These are phyloP conservation scores for Holacanthus passer DNA, from an alignment of 2,113 vertebrate genomes.

Conservation along the genomic window DNA sequence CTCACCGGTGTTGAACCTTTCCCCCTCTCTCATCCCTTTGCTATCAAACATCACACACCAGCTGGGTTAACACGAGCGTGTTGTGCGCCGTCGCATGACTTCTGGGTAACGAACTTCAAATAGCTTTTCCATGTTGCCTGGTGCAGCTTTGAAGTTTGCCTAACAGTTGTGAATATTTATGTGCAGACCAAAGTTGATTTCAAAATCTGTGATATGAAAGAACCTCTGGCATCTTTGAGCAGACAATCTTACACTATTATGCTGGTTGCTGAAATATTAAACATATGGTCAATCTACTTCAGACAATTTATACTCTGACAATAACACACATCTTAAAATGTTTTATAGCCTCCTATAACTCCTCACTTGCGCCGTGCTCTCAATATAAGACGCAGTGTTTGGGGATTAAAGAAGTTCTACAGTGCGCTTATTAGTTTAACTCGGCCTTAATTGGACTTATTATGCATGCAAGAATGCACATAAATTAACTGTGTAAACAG, in stretches of 20 bases:
- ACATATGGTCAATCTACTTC: background rate
- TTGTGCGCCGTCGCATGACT: constrained; percentile 21
- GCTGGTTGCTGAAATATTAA: background rate
- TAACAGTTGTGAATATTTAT: constrained; percentile 59
- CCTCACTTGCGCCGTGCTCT: background rate
- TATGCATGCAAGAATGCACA: constrained; percentile 74
- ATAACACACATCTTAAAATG: background rate
- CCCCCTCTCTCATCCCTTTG: background rate
- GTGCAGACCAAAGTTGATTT: constrained; percentile 22
- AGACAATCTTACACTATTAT: background rate
- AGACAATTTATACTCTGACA: background rate
- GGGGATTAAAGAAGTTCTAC: constrained; percentile 54
- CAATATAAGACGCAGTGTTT: constrained; percentile 19
- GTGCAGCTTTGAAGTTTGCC: constrained; percentile 62
- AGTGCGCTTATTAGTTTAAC: constrained; percentile 62
- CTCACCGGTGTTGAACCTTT: background rate
- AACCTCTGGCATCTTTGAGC: constrained; percentile 10
- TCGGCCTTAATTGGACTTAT: constrained; percentile 59
- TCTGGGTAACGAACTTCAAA: constrained; percentile 53
- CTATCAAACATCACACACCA: constrained; percentile 21
- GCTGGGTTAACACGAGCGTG: constrained; percentile 14
- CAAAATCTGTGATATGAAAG: constrained; percentile 1
- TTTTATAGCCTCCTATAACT: constrained; percentile 16
- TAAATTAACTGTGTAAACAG: constrained; percentile 79
- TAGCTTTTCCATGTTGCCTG: constrained; percentile 38